A percentile compares a stretch with the other conserved stretches of the same genome.
Conservation (phyloP, 2,888 invertebrate genomes). For the Metalampra italica region DNA sequence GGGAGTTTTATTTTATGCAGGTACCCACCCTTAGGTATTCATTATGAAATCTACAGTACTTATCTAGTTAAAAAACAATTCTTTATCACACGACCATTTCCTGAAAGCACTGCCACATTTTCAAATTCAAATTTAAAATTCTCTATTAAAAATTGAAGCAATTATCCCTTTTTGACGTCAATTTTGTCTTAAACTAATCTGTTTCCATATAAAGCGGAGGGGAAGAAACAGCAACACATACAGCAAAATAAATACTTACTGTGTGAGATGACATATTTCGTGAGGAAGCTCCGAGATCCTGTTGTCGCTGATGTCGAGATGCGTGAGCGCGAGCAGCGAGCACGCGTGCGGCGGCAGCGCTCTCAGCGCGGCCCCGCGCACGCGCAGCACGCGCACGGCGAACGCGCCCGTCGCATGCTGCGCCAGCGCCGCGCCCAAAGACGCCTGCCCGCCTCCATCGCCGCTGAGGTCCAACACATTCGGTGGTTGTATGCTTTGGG, state of each 20-base stretch:
- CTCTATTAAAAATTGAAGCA: too few relatives aligned
- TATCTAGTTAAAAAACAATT: too few relatives aligned
- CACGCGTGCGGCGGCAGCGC: slow-evolving; percentile 80
- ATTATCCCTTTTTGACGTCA: too few relatives aligned
- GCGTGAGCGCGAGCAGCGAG: slow-evolving; percentile 78
- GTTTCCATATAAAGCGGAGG: too few relatives aligned
- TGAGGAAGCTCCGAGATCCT: slow-evolving; percentile 80
- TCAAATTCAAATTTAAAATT: too few relatives aligned
- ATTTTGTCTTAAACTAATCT: neutral
- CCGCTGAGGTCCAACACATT: slow-evolving; percentile 65
- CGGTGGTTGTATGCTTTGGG: slow-evolving; percentile 67
- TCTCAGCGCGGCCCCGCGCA: slow-evolving; percentile 76
- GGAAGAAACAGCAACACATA: too few relatives aligned
- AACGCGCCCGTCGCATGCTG: slow-evolving; percentile 58
- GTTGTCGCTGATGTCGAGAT: slow-evolving; percentile 84
- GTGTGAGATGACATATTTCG: slow-evolving; percentile 76
- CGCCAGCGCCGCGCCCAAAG: slow-evolving; percentile 49
- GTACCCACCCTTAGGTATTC: too few relatives aligned
- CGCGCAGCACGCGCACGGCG: slow-evolving; percentile 52
- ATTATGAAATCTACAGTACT: too few relatives aligned
- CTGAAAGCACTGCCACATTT: too few relatives aligned
- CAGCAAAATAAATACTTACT: slow-evolving; percentile 43
- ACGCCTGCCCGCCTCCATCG: slow-evolving; percentile 46
- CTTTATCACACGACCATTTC: too few relatives aligned
- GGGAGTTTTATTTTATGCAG: neutral